These are phyloP conservation scores for Mesopsocus fuscifrons DNA, from an alignment of 2,888 invertebrate species.

Conservation along the genomic window DNA sequence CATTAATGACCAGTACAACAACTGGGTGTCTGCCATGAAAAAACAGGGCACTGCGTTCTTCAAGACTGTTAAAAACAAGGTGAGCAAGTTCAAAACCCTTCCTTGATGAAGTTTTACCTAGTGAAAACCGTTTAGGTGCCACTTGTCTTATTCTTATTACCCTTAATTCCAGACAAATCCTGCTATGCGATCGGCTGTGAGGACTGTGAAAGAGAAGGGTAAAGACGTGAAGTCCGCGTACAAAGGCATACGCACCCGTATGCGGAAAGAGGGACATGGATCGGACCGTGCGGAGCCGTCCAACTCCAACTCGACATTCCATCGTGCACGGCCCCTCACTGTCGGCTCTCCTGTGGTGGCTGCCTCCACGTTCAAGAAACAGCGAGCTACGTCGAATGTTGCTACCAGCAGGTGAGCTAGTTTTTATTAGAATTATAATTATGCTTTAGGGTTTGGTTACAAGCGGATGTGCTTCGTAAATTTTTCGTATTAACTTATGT, in stretches of 20 bases:
- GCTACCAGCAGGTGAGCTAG: not conserved
- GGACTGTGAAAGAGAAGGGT: constrained; percentile 62
- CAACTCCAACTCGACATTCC: constrained; percentile 45
- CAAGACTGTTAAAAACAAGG: constrained; percentile 76
- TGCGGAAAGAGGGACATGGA: constrained; percentile 25
- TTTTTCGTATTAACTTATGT: too few species aligned
- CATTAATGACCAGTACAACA: constrained; percentile 51
- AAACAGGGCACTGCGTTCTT: constrained; percentile 69
- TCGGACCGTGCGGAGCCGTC: constrained; percentile 29
- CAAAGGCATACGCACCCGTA: constrained; percentile 50
- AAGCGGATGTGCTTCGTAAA: too few species aligned
- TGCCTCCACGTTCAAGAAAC: constrained; percentile 17
- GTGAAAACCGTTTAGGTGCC: constrained; percentile 11
- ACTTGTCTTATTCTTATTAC: too few species aligned
- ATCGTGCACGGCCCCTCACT: constrained; percentile 30
- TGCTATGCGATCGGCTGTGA: constrained; percentile 81
- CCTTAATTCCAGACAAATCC: constrained; percentile 66
- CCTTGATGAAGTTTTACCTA: constrained; percentile 12
- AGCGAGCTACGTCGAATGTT: not conserved
- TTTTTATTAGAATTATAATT: too few species aligned
- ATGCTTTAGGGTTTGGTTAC: too few species aligned
- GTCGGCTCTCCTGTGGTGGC: constrained; percentile 18
- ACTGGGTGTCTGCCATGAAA: constrained; percentile 60
- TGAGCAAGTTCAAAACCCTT: constrained; percentile 23
- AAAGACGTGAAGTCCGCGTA: constrained; percentile 60